A percentile compares a stretch with the other conserved stretches of the same genome.
Conservation (phyloP, 2,888 invertebrate species). For the Aleiodes alternator region DNA sequence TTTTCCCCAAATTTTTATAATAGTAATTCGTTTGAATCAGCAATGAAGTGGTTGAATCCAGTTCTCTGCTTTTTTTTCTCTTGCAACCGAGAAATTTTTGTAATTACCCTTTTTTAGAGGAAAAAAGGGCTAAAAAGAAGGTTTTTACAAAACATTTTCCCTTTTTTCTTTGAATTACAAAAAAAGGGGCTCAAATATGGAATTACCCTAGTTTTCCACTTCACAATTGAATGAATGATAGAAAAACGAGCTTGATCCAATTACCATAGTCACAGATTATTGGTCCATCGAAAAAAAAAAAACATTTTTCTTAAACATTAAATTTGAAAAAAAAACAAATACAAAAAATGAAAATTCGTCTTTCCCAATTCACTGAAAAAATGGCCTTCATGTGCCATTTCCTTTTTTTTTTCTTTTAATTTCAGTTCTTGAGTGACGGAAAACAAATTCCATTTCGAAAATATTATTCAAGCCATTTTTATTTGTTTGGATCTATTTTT, state of each 20-base stretch:
- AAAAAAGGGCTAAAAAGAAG: background rate
- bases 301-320: background rate
- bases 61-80: background rate
- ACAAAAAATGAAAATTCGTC: background rate
- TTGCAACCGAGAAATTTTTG: background rate
- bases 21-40: too few relatives aligned
- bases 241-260: background rate
- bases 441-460: background rate
- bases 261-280: constrained; percentile 32
- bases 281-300: constrained; percentile 38
- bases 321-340: background rate
- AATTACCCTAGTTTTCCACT: too few relatives aligned
- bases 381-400: constrained; percentile 14
- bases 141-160: too few relatives aligned
- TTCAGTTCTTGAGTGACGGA: constrained; percentile 20
- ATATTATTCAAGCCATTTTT: background rate
- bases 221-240: too few relatives aligned
- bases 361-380: background rate
- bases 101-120: background rate
- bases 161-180: too few relatives aligned
- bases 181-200: too few relatives aligned
- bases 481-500: constrained; percentile 41
- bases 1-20: too few relatives aligned
- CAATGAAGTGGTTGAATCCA: too few relatives aligned
- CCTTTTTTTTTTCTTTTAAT: background rate